phyloP scores from a whole-genome alignment of 2,888 invertebrate genomes.

The Phengaris arion region DNA sequence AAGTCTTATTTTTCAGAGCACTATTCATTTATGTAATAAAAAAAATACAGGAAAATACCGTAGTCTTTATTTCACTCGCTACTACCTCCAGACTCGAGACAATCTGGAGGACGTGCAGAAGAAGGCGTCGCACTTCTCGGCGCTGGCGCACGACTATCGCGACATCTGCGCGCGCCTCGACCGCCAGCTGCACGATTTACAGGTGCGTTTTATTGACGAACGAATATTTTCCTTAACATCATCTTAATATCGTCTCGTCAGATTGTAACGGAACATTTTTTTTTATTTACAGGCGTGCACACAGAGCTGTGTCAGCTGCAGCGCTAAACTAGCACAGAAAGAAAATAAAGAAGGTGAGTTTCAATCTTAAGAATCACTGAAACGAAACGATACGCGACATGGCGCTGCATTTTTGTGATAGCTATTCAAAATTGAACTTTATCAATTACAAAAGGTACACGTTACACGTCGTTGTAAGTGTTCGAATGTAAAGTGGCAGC shows the following conservation, averaged over 20 bases:
- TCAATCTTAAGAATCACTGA: not conserved
- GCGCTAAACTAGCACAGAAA: constrained; percentile 61
- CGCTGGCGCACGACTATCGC: constrained; percentile 95
- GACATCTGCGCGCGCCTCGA: constrained; percentile 94
- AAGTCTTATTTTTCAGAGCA: no score
- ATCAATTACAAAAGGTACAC: no score
- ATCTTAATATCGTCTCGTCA: no score
- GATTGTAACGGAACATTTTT: not conserved
- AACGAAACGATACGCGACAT: no score
- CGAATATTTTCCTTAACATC: not conserved
- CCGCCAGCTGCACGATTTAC: constrained; percentile 83
- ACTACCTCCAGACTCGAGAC: constrained; percentile 81
- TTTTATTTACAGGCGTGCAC: constrained; percentile 57
- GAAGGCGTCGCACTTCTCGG: constrained; percentile 85
- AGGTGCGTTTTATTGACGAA: constrained; percentile 45
- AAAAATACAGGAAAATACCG: no score
- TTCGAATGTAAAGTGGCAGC: no score
- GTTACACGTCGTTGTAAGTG: no score
- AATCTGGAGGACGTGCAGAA: constrained; percentile 86
- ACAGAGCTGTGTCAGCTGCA: constrained; percentile 65
- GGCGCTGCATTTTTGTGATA: no score
- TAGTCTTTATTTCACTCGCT: constrained; percentile 40
- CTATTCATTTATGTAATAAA: no score
- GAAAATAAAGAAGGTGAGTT: constrained; percentile 67
- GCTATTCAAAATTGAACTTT: no score